Conservation (phyloP, 2,888 invertebrate species). For the Nasonia oneida region DNA sequence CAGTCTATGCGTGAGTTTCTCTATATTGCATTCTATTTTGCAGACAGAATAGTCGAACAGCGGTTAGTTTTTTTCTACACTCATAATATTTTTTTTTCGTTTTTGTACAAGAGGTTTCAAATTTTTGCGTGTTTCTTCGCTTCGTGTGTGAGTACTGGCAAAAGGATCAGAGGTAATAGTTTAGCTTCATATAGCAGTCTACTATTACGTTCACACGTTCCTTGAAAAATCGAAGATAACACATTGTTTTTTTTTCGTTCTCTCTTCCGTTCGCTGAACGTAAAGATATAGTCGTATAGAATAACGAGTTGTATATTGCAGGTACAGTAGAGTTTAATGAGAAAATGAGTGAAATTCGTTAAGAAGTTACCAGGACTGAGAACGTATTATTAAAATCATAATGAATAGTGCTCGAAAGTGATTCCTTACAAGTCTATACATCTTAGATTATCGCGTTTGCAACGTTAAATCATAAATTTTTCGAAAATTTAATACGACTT, state of each 20-base stretch:
- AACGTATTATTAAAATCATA: neutral
- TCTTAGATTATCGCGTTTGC: neutral
- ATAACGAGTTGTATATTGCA: conserved; percentile 36
- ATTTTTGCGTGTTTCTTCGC: neutral
- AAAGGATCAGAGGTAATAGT: conserved; percentile 40
- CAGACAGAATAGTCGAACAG: conserved; percentile 58
- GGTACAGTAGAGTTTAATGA: conserved; percentile 34
- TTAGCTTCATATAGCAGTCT: neutral
- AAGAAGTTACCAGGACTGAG: neutral
- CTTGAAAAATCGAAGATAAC: conserved; percentile 33
- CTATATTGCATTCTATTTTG: conserved; percentile 55
- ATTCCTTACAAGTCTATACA: neutral
- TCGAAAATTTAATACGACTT: too few relatives aligned
- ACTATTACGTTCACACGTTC: conserved; percentile 15
- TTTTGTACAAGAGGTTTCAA: conserved; percentile 62
- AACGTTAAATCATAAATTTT: neutral
- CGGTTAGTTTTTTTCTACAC: conserved; percentile 53
- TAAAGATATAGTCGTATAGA: conserved; percentile 1
- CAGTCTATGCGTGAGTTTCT: conserved; percentile 59
- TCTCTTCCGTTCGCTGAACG: neutral
- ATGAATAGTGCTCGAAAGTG: neutral
- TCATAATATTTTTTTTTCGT: conserved; percentile 38
- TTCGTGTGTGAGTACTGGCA: conserved; percentile 35
- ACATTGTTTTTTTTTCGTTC: neutral
- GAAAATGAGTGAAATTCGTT: conserved; percentile 11